These are phyloP conservation scores for Ostrea edulis DNA, from an alignment of 1,140 invertebrate species.

Conservation along the genomic window DNA sequence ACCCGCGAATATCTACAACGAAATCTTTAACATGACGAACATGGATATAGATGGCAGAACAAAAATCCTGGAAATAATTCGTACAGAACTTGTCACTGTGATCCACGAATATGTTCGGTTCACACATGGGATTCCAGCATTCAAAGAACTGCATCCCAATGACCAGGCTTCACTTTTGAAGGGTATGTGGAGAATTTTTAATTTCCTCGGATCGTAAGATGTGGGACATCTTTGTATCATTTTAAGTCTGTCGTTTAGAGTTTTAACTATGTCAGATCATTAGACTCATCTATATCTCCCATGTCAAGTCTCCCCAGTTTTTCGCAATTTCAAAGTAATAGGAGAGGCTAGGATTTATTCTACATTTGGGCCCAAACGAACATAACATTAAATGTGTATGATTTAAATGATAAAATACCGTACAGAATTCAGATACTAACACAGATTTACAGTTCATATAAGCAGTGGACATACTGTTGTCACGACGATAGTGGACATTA, in stretches of 20 bases:
- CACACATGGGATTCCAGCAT: slow-evolving; percentile 34
- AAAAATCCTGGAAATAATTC: not conserved
- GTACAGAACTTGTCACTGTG: slow-evolving; percentile 5
- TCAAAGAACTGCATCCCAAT: not conserved
- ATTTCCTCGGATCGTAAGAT: not conserved
- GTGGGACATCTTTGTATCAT: not conserved
- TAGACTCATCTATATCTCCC: too few relatives aligned
- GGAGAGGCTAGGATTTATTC: too few relatives aligned
- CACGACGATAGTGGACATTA: too few relatives aligned
- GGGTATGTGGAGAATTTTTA: not conserved
- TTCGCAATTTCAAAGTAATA: too few relatives aligned
- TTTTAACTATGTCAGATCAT: too few relatives aligned
- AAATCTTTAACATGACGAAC: slow-evolving; percentile 30
- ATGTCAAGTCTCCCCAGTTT: too few relatives aligned
- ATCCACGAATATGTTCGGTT: slow-evolving; percentile 43
- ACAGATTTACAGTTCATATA: too few relatives aligned
- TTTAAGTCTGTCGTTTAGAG: not conserved
- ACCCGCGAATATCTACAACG: slow-evolving; percentile 23
- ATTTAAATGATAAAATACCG: too few relatives aligned
- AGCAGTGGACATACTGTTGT: too few relatives aligned
- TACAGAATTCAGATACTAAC: too few relatives aligned
- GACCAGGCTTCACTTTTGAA: slow-evolving; percentile 40
- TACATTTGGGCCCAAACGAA: too few relatives aligned
- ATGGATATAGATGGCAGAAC: slow-evolving; percentile 37
- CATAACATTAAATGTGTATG: too few relatives aligned